These are phyloP conservation scores for Mellilla xanthometata DNA, from an alignment of 2,888 invertebrate species.

Conservation along the genomic window DNA sequence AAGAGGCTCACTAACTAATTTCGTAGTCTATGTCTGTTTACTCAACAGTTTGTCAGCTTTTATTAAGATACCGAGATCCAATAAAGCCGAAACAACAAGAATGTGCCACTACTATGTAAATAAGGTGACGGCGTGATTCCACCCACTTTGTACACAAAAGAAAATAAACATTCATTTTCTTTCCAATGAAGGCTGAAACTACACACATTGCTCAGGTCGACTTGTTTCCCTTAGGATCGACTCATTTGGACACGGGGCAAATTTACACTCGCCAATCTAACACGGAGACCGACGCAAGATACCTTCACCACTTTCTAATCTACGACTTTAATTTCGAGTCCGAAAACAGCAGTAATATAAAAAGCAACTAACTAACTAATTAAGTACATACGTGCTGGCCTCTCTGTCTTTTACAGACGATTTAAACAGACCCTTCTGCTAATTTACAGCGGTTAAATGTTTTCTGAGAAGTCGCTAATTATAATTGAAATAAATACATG, in stretches of 20 bases:
- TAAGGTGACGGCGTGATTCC: slow-evolving; percentile 13
- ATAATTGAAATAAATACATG: slow-evolving; percentile 3
- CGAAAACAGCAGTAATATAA: slow-evolving; percentile 30
- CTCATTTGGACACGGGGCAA: slow-evolving; percentile 68
- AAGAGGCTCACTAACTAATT: too few relatives aligned
- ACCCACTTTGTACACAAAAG: slow-evolving; percentile 24
- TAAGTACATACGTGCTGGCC: slow-evolving; percentile 20
- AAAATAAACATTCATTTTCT: slow-evolving; percentile 43
- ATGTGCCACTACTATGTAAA: slow-evolving; percentile 21
- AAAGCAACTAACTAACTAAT: slow-evolving; percentile 23
- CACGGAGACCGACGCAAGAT: slow-evolving; percentile 50
- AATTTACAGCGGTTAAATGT: slow-evolving; percentile 15
- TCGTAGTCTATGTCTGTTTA: too few relatives aligned
- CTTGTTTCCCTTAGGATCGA: slow-evolving; percentile 54
- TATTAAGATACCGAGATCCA: slow-evolving; percentile 5
- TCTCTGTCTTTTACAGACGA: slow-evolving; percentile 13
- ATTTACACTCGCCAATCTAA: slow-evolving; percentile 73
- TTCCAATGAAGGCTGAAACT: slow-evolving; percentile 59
- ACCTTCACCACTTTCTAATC: slow-evolving; percentile 53
- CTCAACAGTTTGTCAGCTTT: too few relatives aligned
- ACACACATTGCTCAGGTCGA: slow-evolving; percentile 34
- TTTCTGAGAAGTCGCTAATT: slow-evolving; percentile 9
- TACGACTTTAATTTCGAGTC: slow-evolving; percentile 57
- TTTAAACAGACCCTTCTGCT: slow-evolving; percentile 16
- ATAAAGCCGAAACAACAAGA: slow-evolving; percentile 11